Percentiles rank a stretch among this genome's conserved stretches.
phyloP scores from a whole-genome alignment of 1,140 invertebrate species.

The Fopius arisanus region DNA sequence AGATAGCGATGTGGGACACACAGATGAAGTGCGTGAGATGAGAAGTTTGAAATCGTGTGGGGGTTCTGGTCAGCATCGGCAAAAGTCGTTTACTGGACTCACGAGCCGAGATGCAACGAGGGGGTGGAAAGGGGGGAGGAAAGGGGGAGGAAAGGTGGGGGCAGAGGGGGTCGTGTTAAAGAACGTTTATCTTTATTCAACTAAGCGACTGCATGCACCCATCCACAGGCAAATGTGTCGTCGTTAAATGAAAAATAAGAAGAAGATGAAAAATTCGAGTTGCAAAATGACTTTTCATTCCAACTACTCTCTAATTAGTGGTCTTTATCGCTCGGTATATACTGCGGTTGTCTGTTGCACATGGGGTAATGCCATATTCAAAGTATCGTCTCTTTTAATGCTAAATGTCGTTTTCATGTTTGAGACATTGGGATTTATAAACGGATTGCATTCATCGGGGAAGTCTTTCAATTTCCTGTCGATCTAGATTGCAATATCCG shows the following conservation, averaged over 20 bases:
- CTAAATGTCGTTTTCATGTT: not conserved
- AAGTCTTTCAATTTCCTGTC: conserved; percentile 29
- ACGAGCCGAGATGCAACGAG: not conserved
- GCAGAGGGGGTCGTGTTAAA: not conserved
- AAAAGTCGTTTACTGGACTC: conserved; percentile 2
- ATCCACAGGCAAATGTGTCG: not conserved
- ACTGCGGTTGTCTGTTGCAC: conserved; percentile 3
- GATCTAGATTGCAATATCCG: conserved; percentile 32
- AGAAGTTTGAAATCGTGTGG: conserved; percentile 23
- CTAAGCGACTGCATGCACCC: conserved; percentile 11
- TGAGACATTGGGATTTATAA: conserved; percentile 20
- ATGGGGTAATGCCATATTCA: conserved; percentile 10
- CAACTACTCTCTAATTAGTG: conserved; percentile 32
- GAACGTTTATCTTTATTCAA: conserved; percentile 30
- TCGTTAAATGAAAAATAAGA: not conserved
- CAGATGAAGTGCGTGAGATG: conserved; percentile 16
- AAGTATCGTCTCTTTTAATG: conserved; percentile 8
- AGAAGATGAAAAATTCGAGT: not conserved
- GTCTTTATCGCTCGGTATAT: conserved; percentile 24
- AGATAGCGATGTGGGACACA: conserved; percentile 26
- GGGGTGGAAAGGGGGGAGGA: no score
- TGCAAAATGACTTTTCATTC: conserved; percentile 32
- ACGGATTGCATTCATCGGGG: conserved; percentile 18
- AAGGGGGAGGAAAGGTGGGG: no score
- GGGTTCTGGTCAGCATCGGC: not conserved